These are phyloP conservation scores for Prionace glauca DNA, from an alignment of 2,797 vertebrate genomes.

Conservation along the genomic window DNA sequence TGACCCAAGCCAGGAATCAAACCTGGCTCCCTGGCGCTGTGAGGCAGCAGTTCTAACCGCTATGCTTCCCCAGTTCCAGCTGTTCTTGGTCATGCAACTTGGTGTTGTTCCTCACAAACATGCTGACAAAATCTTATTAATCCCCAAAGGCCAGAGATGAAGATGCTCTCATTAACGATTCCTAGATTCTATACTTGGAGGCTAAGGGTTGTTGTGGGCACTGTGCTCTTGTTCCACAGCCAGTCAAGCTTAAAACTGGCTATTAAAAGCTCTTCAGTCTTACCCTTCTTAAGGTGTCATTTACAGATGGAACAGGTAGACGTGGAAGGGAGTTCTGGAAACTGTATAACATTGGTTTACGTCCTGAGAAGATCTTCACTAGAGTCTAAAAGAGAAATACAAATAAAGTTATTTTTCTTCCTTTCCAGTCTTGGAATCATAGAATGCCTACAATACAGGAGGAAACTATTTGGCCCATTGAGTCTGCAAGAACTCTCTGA, in stretches of 20 bases:
- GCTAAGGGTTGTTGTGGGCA: background rate
- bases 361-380: slow-evolving; percentile 83
- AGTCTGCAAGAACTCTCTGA: no score
- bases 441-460: no score
- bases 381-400: slow-evolving; percentile 60
- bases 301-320: slow-evolving; percentile 70
- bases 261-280: slow-evolving; percentile 43
- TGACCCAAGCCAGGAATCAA: no score
- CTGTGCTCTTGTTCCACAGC: background rate
- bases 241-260: background rate
- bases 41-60: no score
- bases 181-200: background rate
- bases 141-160: background rate
- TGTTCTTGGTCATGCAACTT: background rate
- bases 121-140: background rate
- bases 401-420: background rate
- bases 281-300: slow-evolving; percentile 75
- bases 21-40: no score
- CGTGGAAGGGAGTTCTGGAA: slow-evolving; percentile 80
- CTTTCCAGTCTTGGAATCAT: background rate
- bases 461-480: no score
- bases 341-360: slow-evolving; percentile 78
- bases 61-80: background rate
- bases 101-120: background rate
- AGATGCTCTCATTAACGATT: background rate